phyloP scores from a whole-genome alignment of 2,113 vertebrate species.

The Pseudois nayaur region DNA sequence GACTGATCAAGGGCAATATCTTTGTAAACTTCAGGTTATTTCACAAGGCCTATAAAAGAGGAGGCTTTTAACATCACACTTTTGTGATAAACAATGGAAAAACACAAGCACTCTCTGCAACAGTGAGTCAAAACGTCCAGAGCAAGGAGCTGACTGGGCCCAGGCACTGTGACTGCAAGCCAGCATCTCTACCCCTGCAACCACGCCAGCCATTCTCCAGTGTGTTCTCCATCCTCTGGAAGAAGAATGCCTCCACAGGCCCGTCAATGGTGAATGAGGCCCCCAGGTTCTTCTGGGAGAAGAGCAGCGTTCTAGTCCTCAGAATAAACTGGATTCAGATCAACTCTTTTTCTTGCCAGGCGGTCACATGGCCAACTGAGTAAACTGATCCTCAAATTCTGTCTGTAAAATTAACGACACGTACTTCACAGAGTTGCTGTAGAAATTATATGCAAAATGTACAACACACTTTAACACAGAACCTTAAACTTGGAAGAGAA shows the following conservation, averaged over 20 bases:
- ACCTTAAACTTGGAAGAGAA: not conserved
- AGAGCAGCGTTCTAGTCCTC: not conserved
- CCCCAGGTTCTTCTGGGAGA: not conserved
- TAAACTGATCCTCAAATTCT: not conserved
- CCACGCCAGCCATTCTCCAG: not conserved
- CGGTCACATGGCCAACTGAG: not conserved
- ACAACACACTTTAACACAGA: not conserved
- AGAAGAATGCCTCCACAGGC: rapidly evolving
- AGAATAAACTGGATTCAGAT: not conserved
- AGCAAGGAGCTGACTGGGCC: rapidly evolving
- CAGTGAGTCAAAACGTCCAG: not conserved
- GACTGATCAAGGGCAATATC: not conserved
- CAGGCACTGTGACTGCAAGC: rapidly evolving
- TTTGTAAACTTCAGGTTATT: conserved; percentile 51
- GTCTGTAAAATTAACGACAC: not conserved
- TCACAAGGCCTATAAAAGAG: conserved; percentile 32
- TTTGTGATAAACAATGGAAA: conserved; percentile 22
- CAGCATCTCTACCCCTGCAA: no score
- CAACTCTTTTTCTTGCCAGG: not conserved
- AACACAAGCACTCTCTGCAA: not conserved
- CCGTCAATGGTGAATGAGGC: not conserved
- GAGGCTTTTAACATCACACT: conserved; percentile 3
- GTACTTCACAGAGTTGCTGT: not conserved
- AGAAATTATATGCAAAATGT: not conserved
- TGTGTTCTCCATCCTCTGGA: not conserved